phyloP scores from a whole-genome alignment of 2,888 invertebrate genomes.

The Teleiodes luculella region DNA sequence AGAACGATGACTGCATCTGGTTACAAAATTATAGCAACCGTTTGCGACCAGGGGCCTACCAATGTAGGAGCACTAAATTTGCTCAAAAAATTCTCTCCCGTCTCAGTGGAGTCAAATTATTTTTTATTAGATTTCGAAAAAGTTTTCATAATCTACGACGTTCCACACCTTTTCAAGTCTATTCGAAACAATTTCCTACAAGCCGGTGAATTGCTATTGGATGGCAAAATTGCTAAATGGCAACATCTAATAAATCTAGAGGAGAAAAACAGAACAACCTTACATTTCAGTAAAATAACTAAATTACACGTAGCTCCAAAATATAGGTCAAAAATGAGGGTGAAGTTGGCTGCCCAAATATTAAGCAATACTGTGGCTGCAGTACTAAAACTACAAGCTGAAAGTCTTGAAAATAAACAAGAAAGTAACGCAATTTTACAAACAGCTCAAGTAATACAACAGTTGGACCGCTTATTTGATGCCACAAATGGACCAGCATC shows the following conservation, averaged over 20 bases:
- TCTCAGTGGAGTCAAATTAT: slow-evolving; percentile 4
- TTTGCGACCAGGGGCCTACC: slow-evolving; percentile 24
- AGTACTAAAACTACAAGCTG: slow-evolving; percentile 18
- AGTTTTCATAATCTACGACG: slow-evolving; percentile 16
- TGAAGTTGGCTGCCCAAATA: slow-evolving; percentile 22
- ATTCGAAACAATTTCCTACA: slow-evolving; percentile 15
- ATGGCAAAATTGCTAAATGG: slow-evolving; percentile 15
- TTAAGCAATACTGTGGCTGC: slow-evolving; percentile 23
- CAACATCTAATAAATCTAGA: slow-evolving; percentile 8
- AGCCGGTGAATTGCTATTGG: slow-evolving; percentile 4
- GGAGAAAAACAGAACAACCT: slow-evolving; percentile 10
- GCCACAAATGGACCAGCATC: slow-evolving; percentile 21
- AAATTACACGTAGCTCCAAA: slow-evolving; percentile 1
- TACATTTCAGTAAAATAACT: slow-evolving; percentile 12
- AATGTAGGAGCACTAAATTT: slow-evolving; percentile 18
- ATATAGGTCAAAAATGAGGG: slow-evolving; percentile 20
- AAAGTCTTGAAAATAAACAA: neutral
- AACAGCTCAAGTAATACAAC: slow-evolving; percentile 17
- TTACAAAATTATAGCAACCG: slow-evolving; percentile 16
- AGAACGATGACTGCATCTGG: slow-evolving; percentile 8
- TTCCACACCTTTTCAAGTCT: slow-evolving; percentile 19
- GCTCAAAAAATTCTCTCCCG: slow-evolving; percentile 4
- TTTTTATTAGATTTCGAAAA: slow-evolving; percentile 12
- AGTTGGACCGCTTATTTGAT: slow-evolving; percentile 21
- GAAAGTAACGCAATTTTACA: slow-evolving; percentile 10